These are phyloP conservation scores for Hydractinia echinata DNA, from an alignment of 30 jellyfish, hydroid and myxozoan genomes.

Conservation along the genomic window DNA sequence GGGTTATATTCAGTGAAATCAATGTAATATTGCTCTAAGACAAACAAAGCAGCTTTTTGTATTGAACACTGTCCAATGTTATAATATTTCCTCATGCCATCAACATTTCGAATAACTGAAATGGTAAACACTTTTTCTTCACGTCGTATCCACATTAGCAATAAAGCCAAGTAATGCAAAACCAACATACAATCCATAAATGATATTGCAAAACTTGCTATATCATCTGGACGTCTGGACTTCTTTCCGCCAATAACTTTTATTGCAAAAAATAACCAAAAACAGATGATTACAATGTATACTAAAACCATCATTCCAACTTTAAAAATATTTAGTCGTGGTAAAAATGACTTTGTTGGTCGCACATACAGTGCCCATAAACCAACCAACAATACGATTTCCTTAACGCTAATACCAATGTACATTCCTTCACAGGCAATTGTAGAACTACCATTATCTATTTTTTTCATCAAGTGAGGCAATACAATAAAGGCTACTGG, in stretches of 20 bases:
- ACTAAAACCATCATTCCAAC: conserved; percentile 67
- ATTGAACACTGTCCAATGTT: conserved; percentile 73
- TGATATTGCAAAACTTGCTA: conserved; percentile 66
- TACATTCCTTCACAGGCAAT: conserved; percentile 69
- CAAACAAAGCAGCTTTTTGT: conserved; percentile 78
- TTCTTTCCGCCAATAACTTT: conserved; percentile 54
- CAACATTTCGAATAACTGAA: conserved; percentile 78
- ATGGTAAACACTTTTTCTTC: conserved; percentile 65
- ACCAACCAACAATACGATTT: conserved; percentile 72
- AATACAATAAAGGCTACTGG: conserved; percentile 83
- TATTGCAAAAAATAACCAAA: conserved; percentile 84
- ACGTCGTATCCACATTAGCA: conserved; percentile 84
- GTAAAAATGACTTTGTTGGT: conserved; percentile 68
- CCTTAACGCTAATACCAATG: conserved; percentile 75
- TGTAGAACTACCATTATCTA: conserved; percentile 33
- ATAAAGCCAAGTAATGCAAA: conserved; percentile 76
- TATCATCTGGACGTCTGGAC: conserved; percentile 22
- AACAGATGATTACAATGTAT: conserved; percentile 53
- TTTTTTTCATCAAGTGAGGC: conserved; percentile 34
- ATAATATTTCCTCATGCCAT: conserved; percentile 76
- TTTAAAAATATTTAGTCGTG: conserved; percentile 67
- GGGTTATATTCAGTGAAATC: conserved; percentile 94
- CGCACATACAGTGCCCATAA: conserved; percentile 94
- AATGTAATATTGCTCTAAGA: conserved; percentile 76
- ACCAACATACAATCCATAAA: conserved; percentile 81